Conservation (phyloP, 2,113 vertebrate species). For the Hippocampus abdominalis region DNA sequence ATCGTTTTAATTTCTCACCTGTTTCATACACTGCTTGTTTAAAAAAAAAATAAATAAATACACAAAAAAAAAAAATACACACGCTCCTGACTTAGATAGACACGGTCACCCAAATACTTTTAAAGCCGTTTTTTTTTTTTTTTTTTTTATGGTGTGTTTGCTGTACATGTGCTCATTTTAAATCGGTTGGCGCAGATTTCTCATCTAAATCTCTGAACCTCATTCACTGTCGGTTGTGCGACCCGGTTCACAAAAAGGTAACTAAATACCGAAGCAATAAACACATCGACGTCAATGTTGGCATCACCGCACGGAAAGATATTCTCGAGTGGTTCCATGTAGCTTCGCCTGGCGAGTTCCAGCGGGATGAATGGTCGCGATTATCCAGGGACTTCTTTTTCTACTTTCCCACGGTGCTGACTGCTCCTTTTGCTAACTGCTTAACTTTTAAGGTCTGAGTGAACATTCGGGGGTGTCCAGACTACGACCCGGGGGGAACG, state of each 20-base stretch:
- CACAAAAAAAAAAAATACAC: background rate
- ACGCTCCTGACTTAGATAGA: background rate
- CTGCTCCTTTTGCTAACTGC: constrained; percentile 42
- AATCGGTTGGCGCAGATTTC: constrained; percentile 57
- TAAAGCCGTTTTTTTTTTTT: constrained; percentile 55
- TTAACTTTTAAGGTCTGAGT: background rate
- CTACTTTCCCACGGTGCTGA: constrained; percentile 58
- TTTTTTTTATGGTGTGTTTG: constrained; percentile 63
- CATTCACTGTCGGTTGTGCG: constrained; percentile 58
- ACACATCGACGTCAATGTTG: constrained; percentile 61
- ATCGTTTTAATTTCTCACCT: constrained; percentile 19
- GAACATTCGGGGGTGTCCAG: background rate
- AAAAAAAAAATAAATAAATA: constrained; percentile 15
- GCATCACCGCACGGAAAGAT: constrained; percentile 35
- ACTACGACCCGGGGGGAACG: background rate
- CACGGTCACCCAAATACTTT: constrained; percentile 68
- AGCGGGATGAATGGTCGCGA: constrained; percentile 9
- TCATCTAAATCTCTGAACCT: constrained; percentile 59
- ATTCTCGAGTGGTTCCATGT: constrained; percentile 59
- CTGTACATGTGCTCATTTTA: constrained; percentile 62
- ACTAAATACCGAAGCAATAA: constrained; percentile 77
- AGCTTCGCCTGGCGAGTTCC: constrained; percentile 52
- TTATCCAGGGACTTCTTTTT: constrained; percentile 58
- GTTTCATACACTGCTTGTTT: constrained; percentile 50
- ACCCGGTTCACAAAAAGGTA: constrained; percentile 68